phyloP scores from a whole-genome alignment of 92 coral and sea anemone species.

The Umimayanthus kanabou region DNA sequence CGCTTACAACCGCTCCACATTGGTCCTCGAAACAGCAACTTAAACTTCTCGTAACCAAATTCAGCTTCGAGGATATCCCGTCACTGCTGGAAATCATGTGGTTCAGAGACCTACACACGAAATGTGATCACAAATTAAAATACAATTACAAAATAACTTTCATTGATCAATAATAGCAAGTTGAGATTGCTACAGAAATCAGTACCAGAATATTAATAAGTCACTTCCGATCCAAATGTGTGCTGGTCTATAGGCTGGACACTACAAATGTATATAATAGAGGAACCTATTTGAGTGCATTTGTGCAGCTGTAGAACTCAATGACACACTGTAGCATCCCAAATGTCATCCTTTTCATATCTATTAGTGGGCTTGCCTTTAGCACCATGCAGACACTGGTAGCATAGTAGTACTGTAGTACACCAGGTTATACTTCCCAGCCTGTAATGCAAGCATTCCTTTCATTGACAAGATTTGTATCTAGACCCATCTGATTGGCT shows the following conservation, averaged over 20 bases:
- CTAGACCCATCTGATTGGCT: constrained; percentile 22
- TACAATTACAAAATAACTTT: too few relatives aligned
- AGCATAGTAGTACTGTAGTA: constrained; percentile 44
- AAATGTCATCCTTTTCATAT: constrained; percentile 45
- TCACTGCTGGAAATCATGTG: constrained; percentile 28
- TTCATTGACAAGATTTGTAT: background rate
- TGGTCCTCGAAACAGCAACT: constrained; percentile 15
- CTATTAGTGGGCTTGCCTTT: constrained; percentile 47
- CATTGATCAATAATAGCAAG: too few relatives aligned
- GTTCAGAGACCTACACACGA: background rate
- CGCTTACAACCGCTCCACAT: constrained; percentile 14
- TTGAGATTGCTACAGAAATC: too few relatives aligned
- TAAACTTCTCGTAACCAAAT: constrained; percentile 27
- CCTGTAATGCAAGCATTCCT: constrained; percentile 23
- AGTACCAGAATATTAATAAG: too few relatives aligned
- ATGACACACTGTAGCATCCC: constrained; percentile 3
- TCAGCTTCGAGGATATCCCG: constrained; percentile 33
- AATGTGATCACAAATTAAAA: too few relatives aligned
- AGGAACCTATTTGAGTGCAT: constrained; percentile 23
- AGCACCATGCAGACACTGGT: constrained; percentile 19
- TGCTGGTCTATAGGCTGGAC: background rate
- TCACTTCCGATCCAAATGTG: too few relatives aligned
- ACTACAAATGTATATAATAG: background rate
- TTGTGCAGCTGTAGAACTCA: constrained; percentile 23
- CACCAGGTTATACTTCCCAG: constrained; percentile 21